Evolutionary conservation across 2,113 vertebrate genomes (phyloP).

Genomic region (Saccopteryx bilineata): DNA sequence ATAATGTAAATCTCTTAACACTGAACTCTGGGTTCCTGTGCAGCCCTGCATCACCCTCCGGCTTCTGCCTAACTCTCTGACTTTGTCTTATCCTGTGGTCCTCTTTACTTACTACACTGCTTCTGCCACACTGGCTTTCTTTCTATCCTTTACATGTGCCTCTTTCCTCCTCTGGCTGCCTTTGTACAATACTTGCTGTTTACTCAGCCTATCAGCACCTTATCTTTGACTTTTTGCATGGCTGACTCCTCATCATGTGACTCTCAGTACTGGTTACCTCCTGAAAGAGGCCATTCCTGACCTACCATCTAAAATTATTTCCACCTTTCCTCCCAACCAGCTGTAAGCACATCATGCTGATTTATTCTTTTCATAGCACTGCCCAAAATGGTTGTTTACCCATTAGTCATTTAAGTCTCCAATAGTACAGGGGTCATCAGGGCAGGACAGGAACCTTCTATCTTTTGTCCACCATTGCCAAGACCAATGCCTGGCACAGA

Average conservation of each 20-base stretch:
- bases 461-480: not conserved
- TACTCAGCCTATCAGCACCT: not conserved
- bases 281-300: slow-evolving; percentile 4
- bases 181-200: not conserved
- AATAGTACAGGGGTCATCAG: not conserved
- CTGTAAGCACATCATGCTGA: not conserved
- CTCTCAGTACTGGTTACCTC: not conserved
- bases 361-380: not conserved
- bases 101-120: not conserved
- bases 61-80: not conserved
- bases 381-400: not conserved
- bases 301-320: not conserved
- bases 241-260: not conserved
- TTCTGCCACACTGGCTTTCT: not conserved
- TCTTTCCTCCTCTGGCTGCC: not conserved
- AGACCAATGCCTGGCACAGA: not conserved
- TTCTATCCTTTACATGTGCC: not conserved
- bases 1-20: not conserved
- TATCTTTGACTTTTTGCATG: not conserved
- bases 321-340: not conserved
- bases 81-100: not conserved
- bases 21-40: not conserved
- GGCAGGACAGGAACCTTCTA: not conserved
- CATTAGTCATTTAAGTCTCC: not conserved
- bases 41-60: not conserved